A percentile compares a stretch with the other conserved stretches of the same genome.
These are phyloP conservation scores for Coleophora flavipennella DNA, from an alignment of 2,888 invertebrate species.

Conservation along the genomic window DNA sequence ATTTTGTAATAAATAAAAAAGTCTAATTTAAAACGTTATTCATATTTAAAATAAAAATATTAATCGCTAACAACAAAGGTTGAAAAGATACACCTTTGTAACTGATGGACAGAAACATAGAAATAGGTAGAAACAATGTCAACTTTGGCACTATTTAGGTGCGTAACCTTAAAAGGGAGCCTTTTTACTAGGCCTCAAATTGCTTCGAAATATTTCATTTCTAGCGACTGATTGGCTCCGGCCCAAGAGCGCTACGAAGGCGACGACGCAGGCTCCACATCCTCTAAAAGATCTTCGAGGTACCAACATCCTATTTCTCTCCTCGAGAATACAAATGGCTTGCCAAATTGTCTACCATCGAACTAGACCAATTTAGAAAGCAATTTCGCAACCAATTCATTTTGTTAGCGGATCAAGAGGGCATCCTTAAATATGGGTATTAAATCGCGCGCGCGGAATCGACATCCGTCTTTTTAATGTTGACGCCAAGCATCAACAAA, in stretches of 20 bases:
- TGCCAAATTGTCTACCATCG: slow-evolving; percentile 69
- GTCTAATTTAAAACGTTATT: too few species aligned
- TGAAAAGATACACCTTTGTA: too few species aligned
- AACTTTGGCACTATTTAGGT: too few species aligned
- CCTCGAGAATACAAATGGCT: slow-evolving; percentile 69
- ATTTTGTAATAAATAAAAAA: too few species aligned
- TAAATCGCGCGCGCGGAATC: slow-evolving; percentile 52
- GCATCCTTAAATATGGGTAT: slow-evolving; percentile 62
- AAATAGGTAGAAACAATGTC: too few species aligned
- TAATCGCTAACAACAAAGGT: too few species aligned
- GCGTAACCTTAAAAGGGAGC: too few species aligned
- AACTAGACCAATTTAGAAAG: slow-evolving; percentile 71
- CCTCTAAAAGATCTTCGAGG: slow-evolving; percentile 42
- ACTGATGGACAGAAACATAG: too few species aligned
- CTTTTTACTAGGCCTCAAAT: slow-evolving; percentile 47
- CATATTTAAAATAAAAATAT: too few species aligned
- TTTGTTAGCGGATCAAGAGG: slow-evolving; percentile 67
- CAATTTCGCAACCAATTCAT: slow-evolving; percentile 70
- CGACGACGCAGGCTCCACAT: slow-evolving; percentile 36
- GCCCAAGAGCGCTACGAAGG: slow-evolving; percentile 43
- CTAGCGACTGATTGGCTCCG: slow-evolving; percentile 57
- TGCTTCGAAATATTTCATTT: slow-evolving; percentile 55
- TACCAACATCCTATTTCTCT: slow-evolving; percentile 63
- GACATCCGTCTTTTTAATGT: slow-evolving; percentile 52
- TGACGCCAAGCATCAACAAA: slow-evolving; percentile 40